Evolutionary conservation across 2,797 vertebrate species (phyloP).

Genomic region (Peromyscus nudipes): DNA sequence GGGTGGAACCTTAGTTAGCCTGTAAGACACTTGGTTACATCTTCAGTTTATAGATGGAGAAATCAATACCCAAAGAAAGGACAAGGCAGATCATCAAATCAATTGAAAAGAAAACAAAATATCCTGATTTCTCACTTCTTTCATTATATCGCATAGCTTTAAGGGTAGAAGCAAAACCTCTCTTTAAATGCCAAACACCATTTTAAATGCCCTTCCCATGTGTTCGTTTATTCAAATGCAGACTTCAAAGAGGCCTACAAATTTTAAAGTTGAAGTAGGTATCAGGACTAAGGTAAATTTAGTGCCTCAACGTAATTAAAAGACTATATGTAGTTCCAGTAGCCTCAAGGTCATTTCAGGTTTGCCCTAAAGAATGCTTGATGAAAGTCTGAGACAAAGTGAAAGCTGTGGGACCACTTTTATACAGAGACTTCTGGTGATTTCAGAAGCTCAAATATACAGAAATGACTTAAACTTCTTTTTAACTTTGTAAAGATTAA

Average conservation of each 20-base stretch:
- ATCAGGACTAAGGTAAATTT: constrained; percentile 53
- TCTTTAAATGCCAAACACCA: constrained; percentile 37
- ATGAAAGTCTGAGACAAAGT: constrained; percentile 37
- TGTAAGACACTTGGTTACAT: constrained; percentile 31
- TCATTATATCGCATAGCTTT: background rate
- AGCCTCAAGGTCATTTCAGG: background rate
- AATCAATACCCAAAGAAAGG: constrained; percentile 24
- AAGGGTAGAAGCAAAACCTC: background rate
- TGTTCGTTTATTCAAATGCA: constrained; percentile 52
- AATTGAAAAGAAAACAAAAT: constrained; percentile 53
- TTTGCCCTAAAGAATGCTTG: constrained; percentile 48
- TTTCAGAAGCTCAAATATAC: constrained; percentile 60
- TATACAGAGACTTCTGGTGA: constrained; percentile 13
- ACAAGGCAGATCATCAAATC: constrained; percentile 22
- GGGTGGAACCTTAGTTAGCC: constrained; percentile 34
- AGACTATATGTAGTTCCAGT: background rate
- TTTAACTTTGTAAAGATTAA: constrained; percentile 59
- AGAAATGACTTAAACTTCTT: constrained; percentile 65
- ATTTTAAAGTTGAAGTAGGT: constrained; percentile 32
- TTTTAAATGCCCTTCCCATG: background rate
- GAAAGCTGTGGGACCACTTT: constrained; percentile 23
- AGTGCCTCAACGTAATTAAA: constrained; percentile 38
- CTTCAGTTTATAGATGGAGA: constrained; percentile 57
- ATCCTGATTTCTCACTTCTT: constrained; percentile 27
- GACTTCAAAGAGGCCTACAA: constrained; percentile 59